Base-by-base conservation (phyloP, 35 echinoderm and acorn worm species). In the Eucidaris tribuloides region DNA sequence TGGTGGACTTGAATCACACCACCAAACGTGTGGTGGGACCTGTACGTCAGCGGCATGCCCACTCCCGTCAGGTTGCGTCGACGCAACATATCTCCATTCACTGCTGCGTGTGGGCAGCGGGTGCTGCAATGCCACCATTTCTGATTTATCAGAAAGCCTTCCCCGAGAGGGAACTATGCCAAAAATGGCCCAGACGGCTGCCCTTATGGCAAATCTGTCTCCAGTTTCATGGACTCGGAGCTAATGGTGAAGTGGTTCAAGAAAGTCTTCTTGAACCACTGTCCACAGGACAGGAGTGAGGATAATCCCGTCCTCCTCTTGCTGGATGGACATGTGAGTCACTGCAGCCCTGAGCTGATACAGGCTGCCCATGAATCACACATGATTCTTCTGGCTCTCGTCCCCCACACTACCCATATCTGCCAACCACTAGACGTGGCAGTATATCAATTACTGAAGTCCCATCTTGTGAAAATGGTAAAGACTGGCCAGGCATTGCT, bases 1-100 rank as follows among this genome's bases (percentile, higher is more conserved):
- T 86, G 18, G 37, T 79, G 18, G 71, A 86, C 35, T 64, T 79
- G 45, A 86, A 86, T 39, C 77, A 86, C 22, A 78, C 71, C 77
- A 43, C 82, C 11, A 62, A 85, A 31, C 44, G 44, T n/a, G 82
- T 85, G 2, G 82, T 76, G 18, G 42, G 48, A 5, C 82, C 82
- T 24, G 6, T 20, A 23, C 32, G 65, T 13, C 65, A 85, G 42
- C 44, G 31, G 24, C 65, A 85, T 55, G 62, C 82, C 36, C 82
- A 85, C 38, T 46, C 64, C 3, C 2, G 28, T 9, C 52, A 57
- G 28, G 65, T 85, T 34, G 44, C 45, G 2, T 25, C 23, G 2
- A 76, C 42, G 5, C 83, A 72, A 22, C 65, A 74, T 37, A 31
- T 85, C 15, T 85, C 83, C 1, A 46, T 85, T 14, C 46, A 41